Conservation (phyloP, 2,888 invertebrate species). For the Electrophaes corylata region DNA sequence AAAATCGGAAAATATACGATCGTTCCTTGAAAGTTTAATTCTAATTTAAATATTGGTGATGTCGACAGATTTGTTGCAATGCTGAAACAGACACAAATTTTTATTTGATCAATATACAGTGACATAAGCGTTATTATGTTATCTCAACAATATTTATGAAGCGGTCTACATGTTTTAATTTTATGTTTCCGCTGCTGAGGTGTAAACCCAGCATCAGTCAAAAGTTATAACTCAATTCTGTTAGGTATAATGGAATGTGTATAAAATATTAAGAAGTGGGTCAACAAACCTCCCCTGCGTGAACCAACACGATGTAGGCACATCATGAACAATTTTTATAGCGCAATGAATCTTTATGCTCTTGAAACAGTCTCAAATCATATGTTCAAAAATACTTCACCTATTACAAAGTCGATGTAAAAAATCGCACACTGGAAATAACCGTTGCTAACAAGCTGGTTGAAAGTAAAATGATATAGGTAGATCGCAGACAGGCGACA, state of each 20-base stretch:
- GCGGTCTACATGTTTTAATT: constrained; percentile 47
- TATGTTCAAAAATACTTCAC: constrained; percentile 10
- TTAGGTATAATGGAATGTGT: not conserved
- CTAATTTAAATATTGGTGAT: not conserved
- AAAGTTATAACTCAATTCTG: constrained; percentile 23
- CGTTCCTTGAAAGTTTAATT: not conserved
- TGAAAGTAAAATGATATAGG: constrained; percentile 34
- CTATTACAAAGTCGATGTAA: constrained; percentile 15
- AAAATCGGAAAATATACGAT: constrained; percentile 2
- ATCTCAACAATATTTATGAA: constrained; percentile 49
- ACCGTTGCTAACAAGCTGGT: constrained; percentile 22
- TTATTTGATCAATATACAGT: constrained; percentile 25
- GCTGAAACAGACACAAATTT: constrained; percentile 33
- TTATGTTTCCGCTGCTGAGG: constrained; percentile 52
- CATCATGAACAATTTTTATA: not conserved
- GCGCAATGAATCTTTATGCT: not conserved
- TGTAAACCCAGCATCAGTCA: constrained; percentile 30
- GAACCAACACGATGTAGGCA: not conserved
- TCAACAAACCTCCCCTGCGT: constrained; percentile 5
- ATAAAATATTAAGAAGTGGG: not conserved
- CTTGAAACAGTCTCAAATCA: constrained; percentile 6
- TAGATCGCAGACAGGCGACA: constrained; percentile 49
- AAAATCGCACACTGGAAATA: constrained; percentile 18
- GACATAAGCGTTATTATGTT: constrained; percentile 38
- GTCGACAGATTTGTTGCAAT: constrained; percentile 33